Evolutionary conservation across 2,888 invertebrate genomes (phyloP), one percentile per base, ranked within the genome.

Genomic region (Hyposoter didymator): DNA sequence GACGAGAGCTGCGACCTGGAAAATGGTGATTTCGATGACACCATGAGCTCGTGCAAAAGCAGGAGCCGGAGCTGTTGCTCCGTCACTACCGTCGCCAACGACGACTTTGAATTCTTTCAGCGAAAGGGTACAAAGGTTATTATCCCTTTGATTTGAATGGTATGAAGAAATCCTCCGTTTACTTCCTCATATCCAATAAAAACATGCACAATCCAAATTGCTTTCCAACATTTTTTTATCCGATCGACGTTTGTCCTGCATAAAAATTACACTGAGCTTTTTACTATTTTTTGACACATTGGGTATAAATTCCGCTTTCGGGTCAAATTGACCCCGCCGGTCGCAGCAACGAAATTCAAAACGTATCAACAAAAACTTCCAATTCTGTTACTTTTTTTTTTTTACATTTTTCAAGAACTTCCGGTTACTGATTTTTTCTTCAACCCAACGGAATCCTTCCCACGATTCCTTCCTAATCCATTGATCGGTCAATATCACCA

Each of bases 101-200:
- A 96, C 89, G 96, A 96, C 90, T 96, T 96, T 90, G 96, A 96
- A 88, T 96, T 95, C 91, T 96, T 94, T 88, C 95, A 95, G 88
- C 94, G 94, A 84, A 93, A 94, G 84, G 92, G 90, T 81, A 91
- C 91, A 72, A 92, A 93, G 92, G 92, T 93, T 88, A 76, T 52
- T 84, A 70, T 72, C 49, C 59, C 32, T 72, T 49, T 80, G 75
- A 72, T 84, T 75, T 82, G 62, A 82, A 59, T 76, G 19, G 64
- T 74, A 66, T 35, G 62, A 73, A 74, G 10, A 55, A 67, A 55
- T 62, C 59, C 70, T 70, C 47, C 62, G 32, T 45, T 52, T 47
- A 17, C 32, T 39, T 55, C 67, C n/a, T 14, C 67, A 2, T 55
- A 28, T 35, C 49, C 64, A n/a, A 74, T 55, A 1, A 6, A 32